phyloP scores from a whole-genome alignment of 2,797 vertebrate species.

The Chrysocyon brachyurus region DNA sequence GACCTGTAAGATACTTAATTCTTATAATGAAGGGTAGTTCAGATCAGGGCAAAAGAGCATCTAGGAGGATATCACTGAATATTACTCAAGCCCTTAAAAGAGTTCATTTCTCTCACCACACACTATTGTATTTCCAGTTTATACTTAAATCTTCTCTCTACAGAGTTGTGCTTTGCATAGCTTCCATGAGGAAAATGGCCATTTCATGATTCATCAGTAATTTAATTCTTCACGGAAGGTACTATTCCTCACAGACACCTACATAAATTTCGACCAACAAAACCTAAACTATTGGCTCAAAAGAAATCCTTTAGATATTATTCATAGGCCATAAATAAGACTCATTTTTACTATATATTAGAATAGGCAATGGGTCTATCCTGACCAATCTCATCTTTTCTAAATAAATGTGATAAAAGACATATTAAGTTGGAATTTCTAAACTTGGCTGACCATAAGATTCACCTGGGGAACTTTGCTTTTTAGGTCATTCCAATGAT shows the following conservation, averaged over 20 bases:
- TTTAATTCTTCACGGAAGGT: background rate
- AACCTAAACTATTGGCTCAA: background rate
- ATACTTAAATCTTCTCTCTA: background rate
- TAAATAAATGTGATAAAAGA: constrained; percentile 13
- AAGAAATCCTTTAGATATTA: background rate
- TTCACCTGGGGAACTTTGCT: constrained; percentile 4
- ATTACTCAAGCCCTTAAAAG: background rate
- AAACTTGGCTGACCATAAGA: background rate
- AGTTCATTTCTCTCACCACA: background rate
- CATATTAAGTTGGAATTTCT: background rate
- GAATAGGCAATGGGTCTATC: background rate
- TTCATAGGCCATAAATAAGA: constrained; percentile 40
- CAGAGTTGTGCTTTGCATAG: background rate
- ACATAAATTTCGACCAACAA: background rate
- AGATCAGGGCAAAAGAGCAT: background rate
- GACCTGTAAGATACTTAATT: background rate
- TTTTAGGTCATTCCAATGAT: background rate
- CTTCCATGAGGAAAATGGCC: background rate
- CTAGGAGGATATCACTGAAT: background rate
- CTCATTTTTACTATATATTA: background rate
- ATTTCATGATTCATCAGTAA: background rate
- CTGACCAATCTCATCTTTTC: background rate
- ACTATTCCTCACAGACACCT: background rate
- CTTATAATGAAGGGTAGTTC: background rate
- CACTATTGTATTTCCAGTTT: background rate